Base-by-base conservation (phyloP, 2,888 invertebrate species). In the Strigamia transsilvanica region DNA sequence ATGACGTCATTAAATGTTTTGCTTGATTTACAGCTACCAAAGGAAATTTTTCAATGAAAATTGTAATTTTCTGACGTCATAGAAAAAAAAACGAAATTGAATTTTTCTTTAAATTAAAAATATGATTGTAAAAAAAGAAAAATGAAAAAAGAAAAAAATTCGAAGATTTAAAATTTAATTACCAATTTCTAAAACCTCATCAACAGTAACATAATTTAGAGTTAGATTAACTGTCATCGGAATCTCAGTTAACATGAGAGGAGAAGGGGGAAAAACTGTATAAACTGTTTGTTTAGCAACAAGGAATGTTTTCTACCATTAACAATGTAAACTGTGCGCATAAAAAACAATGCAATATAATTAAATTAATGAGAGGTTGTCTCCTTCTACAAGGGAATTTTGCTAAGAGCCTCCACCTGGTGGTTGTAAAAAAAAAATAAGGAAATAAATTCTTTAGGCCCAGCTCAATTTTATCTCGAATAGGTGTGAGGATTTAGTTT, bases 271-370 rank as follows among this genome's bases (percentile, higher is more conserved):
- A 27, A 27, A 73, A 73, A 73, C 1, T 15, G 27, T 27, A 12
- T 32, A 73, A 73, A 73, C 73, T 73, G 73, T 73, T 73, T 73
- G 73, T 73, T 73, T 73, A 27, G 27, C 27, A 73, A 27, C 32
- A 13, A 15, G 73, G 73, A 73, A 73, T 73, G 32, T 73, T 73
- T 73, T 73, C 73, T 73, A 73, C 23, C 73, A 73, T 73, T 73
- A 73, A 73, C 73, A 73, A n/a, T 73, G 73, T 73, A 73, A 73
- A 73, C 73, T 73, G 73, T 32, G 73, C 73, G 15, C 73, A 73
- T 73, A 73, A 73, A 73, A 73, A 73, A 73, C 73, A 73, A 73
- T 73, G 73, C 73, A 73, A 73, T 73, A 73, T 73, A 73, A 73
- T 73, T 73, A 73, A 73, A 73, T 73, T 73, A 73, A 73, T 73